Evolutionary conservation across 2,888 invertebrate genomes (phyloP).

Genomic region (Drosophila crucigera): DNA sequence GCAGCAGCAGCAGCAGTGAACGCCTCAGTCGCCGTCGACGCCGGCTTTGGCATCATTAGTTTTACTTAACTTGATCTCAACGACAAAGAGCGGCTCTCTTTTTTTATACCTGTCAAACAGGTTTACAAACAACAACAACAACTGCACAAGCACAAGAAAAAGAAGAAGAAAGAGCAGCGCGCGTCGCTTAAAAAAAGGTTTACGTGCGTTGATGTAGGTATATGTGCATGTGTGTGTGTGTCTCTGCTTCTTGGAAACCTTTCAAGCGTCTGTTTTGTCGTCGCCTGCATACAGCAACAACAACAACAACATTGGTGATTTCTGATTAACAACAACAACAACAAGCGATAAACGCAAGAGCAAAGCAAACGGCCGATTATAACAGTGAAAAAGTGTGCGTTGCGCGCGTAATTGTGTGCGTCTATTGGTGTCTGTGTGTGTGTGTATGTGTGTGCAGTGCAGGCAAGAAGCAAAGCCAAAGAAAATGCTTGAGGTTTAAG

Average conservation of each 20-base stretch:
- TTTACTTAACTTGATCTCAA: slow-evolving; percentile 67
- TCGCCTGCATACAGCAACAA: slow-evolving; percentile 51
- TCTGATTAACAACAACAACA: slow-evolving; percentile 70
- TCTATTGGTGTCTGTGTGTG: slow-evolving; percentile 36
- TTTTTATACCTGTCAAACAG: slow-evolving; percentile 80
- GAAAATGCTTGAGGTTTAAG: slow-evolving; percentile 68
- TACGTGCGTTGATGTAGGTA: slow-evolving; percentile 26
- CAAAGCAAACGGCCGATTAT: slow-evolving; percentile 72
- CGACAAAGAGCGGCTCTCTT: slow-evolving; percentile 37
- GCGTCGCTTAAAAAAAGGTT: slow-evolving; percentile 54
- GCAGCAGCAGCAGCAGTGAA: slow-evolving; percentile 11
- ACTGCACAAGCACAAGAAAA: slow-evolving; percentile 29
- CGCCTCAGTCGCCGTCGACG: slow-evolving; percentile 47
- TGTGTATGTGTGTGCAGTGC: slow-evolving; percentile 48
- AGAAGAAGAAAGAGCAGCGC: slow-evolving; percentile 43
- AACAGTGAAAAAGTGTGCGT: slow-evolving; percentile 71
- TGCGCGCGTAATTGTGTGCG: slow-evolving; percentile 19
- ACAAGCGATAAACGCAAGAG: slow-evolving; percentile 31
- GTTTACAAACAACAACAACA: slow-evolving; percentile 65
- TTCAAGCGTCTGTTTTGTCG: slow-evolving; percentile 74
- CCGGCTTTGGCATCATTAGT: slow-evolving; percentile 75
- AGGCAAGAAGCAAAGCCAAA: slow-evolving; percentile 38
- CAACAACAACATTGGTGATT: slow-evolving; percentile 52
- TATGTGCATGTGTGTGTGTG: slow-evolving; percentile 21
- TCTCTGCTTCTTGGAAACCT: slow-evolving; percentile 78